Base-by-base conservation (phyloP, 2,113 vertebrate genomes). In the Verasper variegatus region DNA sequence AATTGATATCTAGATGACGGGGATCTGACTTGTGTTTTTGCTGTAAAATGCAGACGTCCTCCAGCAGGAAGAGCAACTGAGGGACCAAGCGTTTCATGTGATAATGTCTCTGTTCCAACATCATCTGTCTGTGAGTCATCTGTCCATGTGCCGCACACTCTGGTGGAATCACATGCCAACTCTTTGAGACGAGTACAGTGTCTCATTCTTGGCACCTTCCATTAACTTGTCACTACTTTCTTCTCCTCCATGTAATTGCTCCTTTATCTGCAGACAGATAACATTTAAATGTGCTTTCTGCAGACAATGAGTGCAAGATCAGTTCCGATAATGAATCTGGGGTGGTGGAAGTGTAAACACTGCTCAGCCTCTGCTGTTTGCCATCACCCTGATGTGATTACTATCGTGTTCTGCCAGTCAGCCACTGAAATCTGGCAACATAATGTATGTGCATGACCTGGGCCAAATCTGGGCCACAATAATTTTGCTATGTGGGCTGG, bases 171-270 rank as follows among this genome's bases (percentile, higher is more conserved):
- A 26, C 51, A 14, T 54, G 74, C 69, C 49, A 74, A 3, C 8
- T 49, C 45, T 74, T 74, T 71, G 4, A 80, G 74, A 54, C 57
- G 49, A 15, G 42, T 74, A 40, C 51, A n/a, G 51, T 9, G 20
- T 65, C 71, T 79, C 40, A 55, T 58, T 83, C 31, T 56, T 71
- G 73, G 86, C 62, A 64, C 75, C 40, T 1, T 59, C 35, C 35
- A 42, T 5, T 31, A 42, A 61, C 13, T 35, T 27, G 56, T 45
- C 35, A 14, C 74, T 31, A 35, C 67, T 75, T 56, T 61, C 26
- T 63, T 64, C 63, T 37, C 58, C 63, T 40, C 10, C 40, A 42
- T 68, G 71, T 57, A 65, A 68, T 64, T 55, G 59, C 37, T 66
- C 1, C 5, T 59, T 37, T 37, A 24, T 68, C 51, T 68, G 61